Evolutionary conservation across 2,888 invertebrate genomes (phyloP), one percentile per base, ranked within the genome.

Genomic region (Netelia melanura): DNA sequence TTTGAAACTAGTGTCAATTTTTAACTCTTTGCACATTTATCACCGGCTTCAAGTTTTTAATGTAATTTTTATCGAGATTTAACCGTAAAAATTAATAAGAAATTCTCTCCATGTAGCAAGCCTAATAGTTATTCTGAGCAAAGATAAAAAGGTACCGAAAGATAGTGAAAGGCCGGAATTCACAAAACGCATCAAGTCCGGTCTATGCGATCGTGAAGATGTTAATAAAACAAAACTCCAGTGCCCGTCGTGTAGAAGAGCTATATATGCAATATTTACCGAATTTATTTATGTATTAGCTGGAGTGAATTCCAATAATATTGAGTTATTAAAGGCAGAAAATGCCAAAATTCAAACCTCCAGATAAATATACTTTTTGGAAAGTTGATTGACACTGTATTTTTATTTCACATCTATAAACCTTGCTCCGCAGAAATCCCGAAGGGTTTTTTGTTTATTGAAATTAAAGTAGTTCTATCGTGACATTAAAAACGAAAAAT

Each of bases 111-210:
- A 0, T 17, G 44, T 6, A 17, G 65, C 65, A 65, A 65, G 44
- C 43, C 17, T 65, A 17, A 44, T 9, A 43, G 8, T 43, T 5
- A 65, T 65, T 21, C 1, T 65, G 5, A 65, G 21, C n/a, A 44
- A 65, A 65, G 44, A 8, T 65, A 44, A 44, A 65, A 17, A 56
- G 56, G 2, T 14, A 6, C n/a, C 56, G n/a, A 2, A 56, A 56
- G n/a, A 56, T 56, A 17, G n/a, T 43, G 17, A 65, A 14, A 44
- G 65, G 17, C 44, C 65, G 44, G 65, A 65, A 44, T 65, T 43
- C 17, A 2, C 17, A n/a, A 72, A 61, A 58, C 25, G 72, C 56
- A 61, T 72, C 30, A 58, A 78, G 52, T 86, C 84, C 81, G 65
- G 67, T 76, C 68, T 77, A 72, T 84, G 17, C 17, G 17, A 17